These are phyloP conservation scores for Crotalus viridis DNA, from an alignment of 2,113 vertebrate genomes.

Conservation along the genomic window DNA sequence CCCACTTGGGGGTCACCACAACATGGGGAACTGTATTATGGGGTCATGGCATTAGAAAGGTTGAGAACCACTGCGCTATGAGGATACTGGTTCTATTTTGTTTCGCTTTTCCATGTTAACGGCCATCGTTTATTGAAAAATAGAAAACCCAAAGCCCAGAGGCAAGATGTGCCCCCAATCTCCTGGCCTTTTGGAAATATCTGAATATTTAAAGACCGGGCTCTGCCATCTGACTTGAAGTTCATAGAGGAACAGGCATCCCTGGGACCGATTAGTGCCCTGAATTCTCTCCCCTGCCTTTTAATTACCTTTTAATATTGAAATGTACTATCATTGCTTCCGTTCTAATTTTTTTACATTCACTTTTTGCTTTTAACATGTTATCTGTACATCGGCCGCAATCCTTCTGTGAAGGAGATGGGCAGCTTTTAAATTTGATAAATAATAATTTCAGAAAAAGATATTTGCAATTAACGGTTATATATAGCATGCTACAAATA, in stretches of 20 bases:
- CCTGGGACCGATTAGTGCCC: neutral
- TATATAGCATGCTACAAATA: neutral
- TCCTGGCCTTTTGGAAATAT: neutral
- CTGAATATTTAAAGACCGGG: neutral
- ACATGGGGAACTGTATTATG: too few species aligned
- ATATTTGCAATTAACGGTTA: neutral
- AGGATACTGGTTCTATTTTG: neutral
- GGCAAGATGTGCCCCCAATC: neutral
- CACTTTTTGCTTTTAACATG: neutral
- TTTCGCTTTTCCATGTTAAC: neutral
- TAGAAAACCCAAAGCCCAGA: neutral
- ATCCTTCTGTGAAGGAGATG: neutral
- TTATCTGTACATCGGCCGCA: neutral
- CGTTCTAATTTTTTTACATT: neutral
- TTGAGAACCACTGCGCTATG: too few species aligned
- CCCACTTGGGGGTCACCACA: too few species aligned
- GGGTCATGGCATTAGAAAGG: too few species aligned
- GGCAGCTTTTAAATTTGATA: neutral
- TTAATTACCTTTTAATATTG: neutral
- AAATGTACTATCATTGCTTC: neutral
- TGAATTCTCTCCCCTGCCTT: neutral
- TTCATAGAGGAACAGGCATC: too few species aligned
- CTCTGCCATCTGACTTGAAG: too few species aligned
- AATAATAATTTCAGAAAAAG: neutral
- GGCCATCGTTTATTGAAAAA: neutral